Percentiles rank a stretch among this genome's conserved stretches.
Evolutionary conservation across 2,113 vertebrate genomes (phyloP).

Genomic region (Halcyon senegalensis): DNA sequence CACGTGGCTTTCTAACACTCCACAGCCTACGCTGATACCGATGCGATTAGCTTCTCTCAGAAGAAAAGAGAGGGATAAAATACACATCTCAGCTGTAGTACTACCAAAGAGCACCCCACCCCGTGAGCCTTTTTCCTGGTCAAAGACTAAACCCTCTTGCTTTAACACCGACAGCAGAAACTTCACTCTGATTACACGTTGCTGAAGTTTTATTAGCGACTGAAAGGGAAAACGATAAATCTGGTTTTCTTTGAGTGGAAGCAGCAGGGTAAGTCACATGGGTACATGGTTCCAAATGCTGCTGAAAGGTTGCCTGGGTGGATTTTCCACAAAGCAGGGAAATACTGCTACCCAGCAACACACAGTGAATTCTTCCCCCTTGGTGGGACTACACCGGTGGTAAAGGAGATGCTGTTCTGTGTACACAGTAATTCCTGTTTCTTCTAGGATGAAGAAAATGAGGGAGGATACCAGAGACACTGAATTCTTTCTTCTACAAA

Average conservation of each 20-base stretch:
- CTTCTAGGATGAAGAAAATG: neutral
- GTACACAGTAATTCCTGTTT: neutral
- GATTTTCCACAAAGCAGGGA: neutral
- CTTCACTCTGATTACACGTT: neutral
- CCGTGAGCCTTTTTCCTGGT: neutral
- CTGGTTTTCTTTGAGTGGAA: neutral
- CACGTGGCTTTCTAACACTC: neutral
- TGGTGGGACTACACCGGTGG: neutral
- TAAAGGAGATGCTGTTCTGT: neutral
- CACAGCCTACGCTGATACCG: neutral
- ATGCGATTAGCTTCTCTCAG: neutral
- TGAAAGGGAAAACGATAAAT: neutral
- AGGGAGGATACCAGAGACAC: neutral
- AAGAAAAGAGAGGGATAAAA: neutral
- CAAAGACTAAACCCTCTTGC: neutral
- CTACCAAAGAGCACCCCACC: neutral
- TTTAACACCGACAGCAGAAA: neutral
- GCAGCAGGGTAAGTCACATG: neutral
- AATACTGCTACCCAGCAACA: neutral
- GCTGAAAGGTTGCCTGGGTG: neutral
- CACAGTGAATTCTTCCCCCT: neutral
- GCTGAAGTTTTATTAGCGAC: neutral
- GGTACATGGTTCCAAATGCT: neutral
- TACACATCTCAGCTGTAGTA: neutral
- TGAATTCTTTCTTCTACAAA: neutral